Conservation (phyloP, 2,113 vertebrate genomes). For the Rhinichthys klamathensis region DNA sequence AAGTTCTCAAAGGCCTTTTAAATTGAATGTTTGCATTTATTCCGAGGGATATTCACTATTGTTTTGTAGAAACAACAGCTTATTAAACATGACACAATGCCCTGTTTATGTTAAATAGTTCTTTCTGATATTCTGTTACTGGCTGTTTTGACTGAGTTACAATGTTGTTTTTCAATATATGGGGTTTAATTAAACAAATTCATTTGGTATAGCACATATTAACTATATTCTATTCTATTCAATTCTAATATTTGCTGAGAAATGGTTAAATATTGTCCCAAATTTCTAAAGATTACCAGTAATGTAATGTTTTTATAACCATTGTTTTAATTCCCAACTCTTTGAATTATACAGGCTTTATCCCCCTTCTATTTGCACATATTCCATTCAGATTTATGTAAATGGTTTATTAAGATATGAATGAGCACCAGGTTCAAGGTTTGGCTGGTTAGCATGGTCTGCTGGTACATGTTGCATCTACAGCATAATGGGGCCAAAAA, state of each 20-base stretch:
- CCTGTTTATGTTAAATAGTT: not conserved
- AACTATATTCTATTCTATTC: not conserved
- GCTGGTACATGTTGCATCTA: no score
- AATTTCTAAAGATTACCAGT: not conserved
- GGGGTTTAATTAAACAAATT: not conserved
- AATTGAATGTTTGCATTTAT: not conserved
- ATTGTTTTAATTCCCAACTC: not conserved
- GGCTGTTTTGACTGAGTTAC: not conserved
- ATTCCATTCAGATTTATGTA: not conserved
- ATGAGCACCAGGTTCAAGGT: no score
- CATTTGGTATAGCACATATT: not conserved
- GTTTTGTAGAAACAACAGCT: constrained; percentile 2
- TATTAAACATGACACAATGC: not conserved
- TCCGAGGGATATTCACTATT: not conserved
- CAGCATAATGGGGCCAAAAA: no score
- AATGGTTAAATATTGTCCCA: not conserved
- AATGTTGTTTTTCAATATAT: not conserved
- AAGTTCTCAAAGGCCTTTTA: not conserved
- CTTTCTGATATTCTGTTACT: not conserved
- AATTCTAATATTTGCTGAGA: not conserved
- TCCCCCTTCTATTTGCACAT: not conserved
- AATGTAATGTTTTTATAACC: not conserved
- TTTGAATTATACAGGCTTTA: not conserved
- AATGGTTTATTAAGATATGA: no score
- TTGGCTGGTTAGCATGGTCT: no score